Conservation (phyloP, 1,140 invertebrate genomes). For the Phymorhynchus buccinoides region DNA sequence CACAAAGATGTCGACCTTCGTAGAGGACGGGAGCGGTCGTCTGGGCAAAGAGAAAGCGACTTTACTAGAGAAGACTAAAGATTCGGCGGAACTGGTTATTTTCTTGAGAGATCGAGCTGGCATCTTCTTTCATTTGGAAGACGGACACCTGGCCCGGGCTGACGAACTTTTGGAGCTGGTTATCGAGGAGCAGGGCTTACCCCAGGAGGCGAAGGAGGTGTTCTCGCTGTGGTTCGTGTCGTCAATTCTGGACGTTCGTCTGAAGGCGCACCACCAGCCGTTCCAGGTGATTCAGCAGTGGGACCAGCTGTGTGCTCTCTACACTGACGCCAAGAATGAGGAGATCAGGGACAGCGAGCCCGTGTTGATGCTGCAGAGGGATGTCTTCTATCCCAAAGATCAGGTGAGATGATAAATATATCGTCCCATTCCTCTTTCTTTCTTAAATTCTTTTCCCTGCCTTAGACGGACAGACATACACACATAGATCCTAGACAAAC, state of each 20-base stretch:
- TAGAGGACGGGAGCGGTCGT: neutral
- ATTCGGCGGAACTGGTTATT: conserved; percentile 75
- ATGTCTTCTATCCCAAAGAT: conserved; percentile 87
- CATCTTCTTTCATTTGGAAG: conserved; percentile 77
- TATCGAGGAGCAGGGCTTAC: conserved; percentile 77
- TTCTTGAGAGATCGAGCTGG: conserved; percentile 78
- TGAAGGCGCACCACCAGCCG: conserved; percentile 89
- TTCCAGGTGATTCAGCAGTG: conserved; percentile 87
- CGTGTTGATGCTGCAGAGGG: conserved; percentile 86
- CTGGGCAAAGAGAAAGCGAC: neutral
- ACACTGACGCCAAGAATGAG: conserved; percentile 80
- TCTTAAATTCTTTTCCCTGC: too few species aligned
- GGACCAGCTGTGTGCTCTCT: conserved; percentile 84
- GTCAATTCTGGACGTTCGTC: conserved; percentile 79
- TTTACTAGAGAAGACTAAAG: conserved; percentile 11
- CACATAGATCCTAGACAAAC: too few species aligned
- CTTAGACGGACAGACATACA: too few species aligned
- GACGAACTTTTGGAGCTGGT: conserved; percentile 76
- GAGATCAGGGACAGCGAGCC: conserved; percentile 79
- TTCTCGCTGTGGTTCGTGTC: conserved; percentile 83
- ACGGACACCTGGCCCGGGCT: conserved; percentile 74
- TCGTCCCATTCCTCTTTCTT: too few species aligned
- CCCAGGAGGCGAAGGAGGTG: conserved; percentile 76
- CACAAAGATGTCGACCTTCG: neutral
- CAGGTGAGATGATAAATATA: conserved; percentile 74